Conservation (phyloP, 2,888 invertebrate genomes). For the Aphrophora alni region DNA sequence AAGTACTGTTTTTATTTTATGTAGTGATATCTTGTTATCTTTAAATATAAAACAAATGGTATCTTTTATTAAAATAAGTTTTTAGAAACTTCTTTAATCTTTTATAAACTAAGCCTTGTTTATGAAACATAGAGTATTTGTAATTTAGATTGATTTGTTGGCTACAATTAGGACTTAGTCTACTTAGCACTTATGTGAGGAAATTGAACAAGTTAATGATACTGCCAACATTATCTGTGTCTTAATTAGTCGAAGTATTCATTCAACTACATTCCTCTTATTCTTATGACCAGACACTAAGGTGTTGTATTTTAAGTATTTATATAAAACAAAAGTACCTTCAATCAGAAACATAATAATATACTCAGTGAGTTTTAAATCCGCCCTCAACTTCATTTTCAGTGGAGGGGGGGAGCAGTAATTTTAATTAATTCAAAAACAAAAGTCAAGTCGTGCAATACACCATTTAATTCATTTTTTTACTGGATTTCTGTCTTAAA, state of each 20-base stretch:
- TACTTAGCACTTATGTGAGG: not conserved
- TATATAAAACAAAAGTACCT: not conserved
- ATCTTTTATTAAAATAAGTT: not conserved
- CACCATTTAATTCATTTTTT: too few species aligned
- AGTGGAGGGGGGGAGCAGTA: too few species aligned
- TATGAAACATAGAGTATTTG: not conserved
- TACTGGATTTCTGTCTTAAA: too few species aligned
- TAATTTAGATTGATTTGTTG: not conserved
- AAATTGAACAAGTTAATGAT: not conserved
- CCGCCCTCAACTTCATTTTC: too few species aligned
- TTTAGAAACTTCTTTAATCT: not conserved
- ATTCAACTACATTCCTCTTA: not conserved
- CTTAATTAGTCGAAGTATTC: not conserved
- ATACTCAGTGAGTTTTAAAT: too few species aligned
- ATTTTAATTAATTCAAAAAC: too few species aligned
- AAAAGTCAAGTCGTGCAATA: too few species aligned
- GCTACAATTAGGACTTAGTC: not conserved
- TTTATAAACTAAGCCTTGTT: not conserved
- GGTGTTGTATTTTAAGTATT: not conserved
- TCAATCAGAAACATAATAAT: too few species aligned
- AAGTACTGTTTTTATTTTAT: not conserved
- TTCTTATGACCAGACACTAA: too few species aligned
- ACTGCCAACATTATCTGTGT: not conserved
- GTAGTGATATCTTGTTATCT: not conserved
- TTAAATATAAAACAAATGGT: not conserved